These are phyloP conservation scores for Phytoseiulus persimilis DNA, from an alignment of 2,888 invertebrate species.

Conservation along the genomic window DNA sequence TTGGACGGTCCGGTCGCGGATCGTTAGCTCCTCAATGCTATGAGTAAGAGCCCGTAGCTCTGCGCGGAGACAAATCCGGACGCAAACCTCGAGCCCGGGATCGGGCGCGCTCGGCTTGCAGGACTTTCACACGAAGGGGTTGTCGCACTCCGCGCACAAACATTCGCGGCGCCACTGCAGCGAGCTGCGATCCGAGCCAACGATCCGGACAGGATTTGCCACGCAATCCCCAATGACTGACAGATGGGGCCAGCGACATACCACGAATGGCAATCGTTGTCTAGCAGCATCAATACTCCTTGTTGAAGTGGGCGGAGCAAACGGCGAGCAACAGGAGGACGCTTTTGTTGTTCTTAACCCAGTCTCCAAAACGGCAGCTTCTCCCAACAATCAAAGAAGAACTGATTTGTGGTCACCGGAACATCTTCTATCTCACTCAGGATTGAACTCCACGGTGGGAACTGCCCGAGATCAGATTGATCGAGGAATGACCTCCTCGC, in stretches of 20 bases:
- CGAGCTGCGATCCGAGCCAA: no score
- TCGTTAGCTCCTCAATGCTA: background rate
- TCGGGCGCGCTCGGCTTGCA: no score
- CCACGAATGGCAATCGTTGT: background rate
- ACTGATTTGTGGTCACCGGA: background rate
- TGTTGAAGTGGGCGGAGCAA: background rate
- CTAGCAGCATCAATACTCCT: background rate
- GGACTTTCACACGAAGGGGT: no score
- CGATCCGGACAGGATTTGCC: background rate
- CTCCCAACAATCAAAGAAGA: background rate
- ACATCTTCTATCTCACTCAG: background rate
- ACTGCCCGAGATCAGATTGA: background rate
- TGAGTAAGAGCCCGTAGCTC: background rate
- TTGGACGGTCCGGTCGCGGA: background rate
- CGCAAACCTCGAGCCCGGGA: background rate
- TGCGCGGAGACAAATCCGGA: background rate
- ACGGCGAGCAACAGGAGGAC: background rate
- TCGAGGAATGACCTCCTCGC: background rate
- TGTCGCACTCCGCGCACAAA: no score
- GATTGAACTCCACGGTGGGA: background rate
- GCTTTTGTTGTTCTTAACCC: background rate
- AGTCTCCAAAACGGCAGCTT: background rate
- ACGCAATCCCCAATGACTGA: background rate
- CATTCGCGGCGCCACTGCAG: no score
- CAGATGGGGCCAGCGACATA: background rate